phyloP scores from a whole-genome alignment of 2,888 invertebrate genomes.

The Thysanoteuthis rhombus region DNA sequence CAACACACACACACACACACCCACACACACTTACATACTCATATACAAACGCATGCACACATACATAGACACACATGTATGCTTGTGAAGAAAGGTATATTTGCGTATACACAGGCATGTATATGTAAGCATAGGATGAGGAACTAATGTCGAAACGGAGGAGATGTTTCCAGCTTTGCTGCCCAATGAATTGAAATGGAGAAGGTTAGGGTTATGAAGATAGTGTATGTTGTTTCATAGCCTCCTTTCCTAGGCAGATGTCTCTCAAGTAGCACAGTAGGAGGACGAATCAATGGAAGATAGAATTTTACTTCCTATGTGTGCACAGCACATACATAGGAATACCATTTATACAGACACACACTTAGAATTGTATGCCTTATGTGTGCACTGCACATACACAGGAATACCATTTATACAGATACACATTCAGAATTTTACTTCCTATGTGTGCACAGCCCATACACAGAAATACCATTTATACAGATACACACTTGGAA shows the following conservation, averaged over 20 bases:
- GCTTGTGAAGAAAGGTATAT: neutral
- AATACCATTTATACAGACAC: neutral
- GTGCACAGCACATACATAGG: neutral
- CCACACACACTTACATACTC: neutral
- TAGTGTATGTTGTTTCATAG: neutral
- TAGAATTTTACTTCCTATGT: constrained; percentile 12
- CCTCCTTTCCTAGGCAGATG: neutral
- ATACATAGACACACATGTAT: neutral
- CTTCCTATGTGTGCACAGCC: neutral
- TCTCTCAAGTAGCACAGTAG: neutral
- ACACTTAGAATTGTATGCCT: neutral
- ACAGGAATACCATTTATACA: neutral
- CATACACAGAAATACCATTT: neutral
- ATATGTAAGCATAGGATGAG: neutral
- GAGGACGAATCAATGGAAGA: neutral
- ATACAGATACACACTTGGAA: too few relatives aligned
- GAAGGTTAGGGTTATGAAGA: neutral
- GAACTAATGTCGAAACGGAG: neutral
- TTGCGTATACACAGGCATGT: neutral
- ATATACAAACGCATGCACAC: neutral
- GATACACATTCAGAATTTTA: too few relatives aligned
- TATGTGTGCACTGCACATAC: neutral
- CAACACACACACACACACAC: too few relatives aligned
- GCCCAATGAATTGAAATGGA: neutral
- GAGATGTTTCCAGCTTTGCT: neutral